Evolutionary conservation across 30 jellyfish, hydroid and myxozoan genomes (phyloP), one percentile per base, ranked within the genome.

Genomic region (Aurelia aurita complex sp. Pacific): DNA sequence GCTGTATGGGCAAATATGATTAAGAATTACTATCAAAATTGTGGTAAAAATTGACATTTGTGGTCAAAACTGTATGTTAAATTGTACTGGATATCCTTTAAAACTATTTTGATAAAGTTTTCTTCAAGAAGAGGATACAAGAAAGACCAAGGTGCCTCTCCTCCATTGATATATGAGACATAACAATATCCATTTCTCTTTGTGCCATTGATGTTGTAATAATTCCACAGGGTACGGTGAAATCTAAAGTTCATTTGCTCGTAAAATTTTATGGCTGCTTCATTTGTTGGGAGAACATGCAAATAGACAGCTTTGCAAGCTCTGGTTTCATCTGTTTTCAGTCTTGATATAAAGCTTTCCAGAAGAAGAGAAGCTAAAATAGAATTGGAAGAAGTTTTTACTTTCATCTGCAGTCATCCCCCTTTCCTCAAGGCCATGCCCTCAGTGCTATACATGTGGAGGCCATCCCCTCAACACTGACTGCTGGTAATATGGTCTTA

Each of bases 121-220:
- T 10, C 29, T 13, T 72, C 14, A 63, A 4, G 46, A 82, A 85
- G 86, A 95, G 85, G 98, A 95, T 95, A 95, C 99, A 84, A 61
- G 9, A 86, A 10, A 13, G 97, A 63, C 96, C 97, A 89, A 17
- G 98, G 99, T 23, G 97, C 96, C 69, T 75, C 85, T 6, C 99
- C 99, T 62, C 95, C 97, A 76, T 95, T 95, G 34, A 88, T 78
- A 70, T 95, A 95, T 74, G 74, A 69, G 5, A 87, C 98, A 68
- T 95, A 95, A 43, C 85, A 85, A 60, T 64, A 86, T 10, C 99
- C 99, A 95, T 95, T 98, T 96, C 90, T 89, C 69, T 80, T 89
- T 64, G 61, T 78, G 15, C 92, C 87, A 77, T 90, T 68, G 68
- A 95, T 95, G 4, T 88, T 73, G 83, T 95, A 95, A 60, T 95